Conservation (phyloP, 2,797 vertebrate species). For the Benthosema pterotum region DNA sequence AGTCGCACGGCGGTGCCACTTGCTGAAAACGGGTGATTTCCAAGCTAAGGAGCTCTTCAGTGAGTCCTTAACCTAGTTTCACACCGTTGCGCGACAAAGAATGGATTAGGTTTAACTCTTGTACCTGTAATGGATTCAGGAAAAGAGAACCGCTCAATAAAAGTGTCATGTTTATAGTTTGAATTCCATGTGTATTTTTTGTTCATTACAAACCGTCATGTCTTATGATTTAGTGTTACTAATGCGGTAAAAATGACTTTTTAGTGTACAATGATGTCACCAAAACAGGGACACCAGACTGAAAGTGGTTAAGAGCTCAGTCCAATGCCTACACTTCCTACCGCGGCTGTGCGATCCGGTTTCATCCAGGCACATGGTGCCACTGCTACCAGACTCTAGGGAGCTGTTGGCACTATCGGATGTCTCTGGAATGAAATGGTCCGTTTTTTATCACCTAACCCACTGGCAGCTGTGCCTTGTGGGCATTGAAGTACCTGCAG, state of each 20-base stretch:
- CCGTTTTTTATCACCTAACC: constrained; percentile 63
- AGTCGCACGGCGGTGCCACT: too few species aligned
- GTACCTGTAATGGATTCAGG: constrained; percentile 79
- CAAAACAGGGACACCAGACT: too few species aligned
- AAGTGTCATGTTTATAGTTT: constrained; percentile 82
- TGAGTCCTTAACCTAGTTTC: too few species aligned
- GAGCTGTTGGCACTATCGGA: constrained; percentile 69
- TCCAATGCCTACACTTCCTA: constrained; percentile 32
- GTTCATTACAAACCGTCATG: constrained; percentile 19
- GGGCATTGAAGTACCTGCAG: constrained; percentile 55
- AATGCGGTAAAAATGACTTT: constrained; percentile 1
- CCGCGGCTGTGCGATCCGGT: constrained; percentile 57
- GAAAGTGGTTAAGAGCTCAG: constrained; percentile 5
- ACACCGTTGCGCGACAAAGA: too few species aligned
- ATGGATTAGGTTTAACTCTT: constrained; percentile 50
- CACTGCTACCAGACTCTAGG: constrained; percentile 50
- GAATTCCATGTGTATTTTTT: constrained; percentile 46
- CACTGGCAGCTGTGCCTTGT: constrained; percentile 64
- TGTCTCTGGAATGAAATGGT: constrained; percentile 66
- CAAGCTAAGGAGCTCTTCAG: too few species aligned
- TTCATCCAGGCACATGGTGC: constrained; percentile 40
- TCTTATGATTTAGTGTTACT: neutral
- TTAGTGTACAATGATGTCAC: too few species aligned
- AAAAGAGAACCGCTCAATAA: constrained; percentile 75
- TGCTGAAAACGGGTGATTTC: too few species aligned